phyloP scores from a whole-genome alignment of 2,888 invertebrate genomes.

The Matsumyia berberina region DNA sequence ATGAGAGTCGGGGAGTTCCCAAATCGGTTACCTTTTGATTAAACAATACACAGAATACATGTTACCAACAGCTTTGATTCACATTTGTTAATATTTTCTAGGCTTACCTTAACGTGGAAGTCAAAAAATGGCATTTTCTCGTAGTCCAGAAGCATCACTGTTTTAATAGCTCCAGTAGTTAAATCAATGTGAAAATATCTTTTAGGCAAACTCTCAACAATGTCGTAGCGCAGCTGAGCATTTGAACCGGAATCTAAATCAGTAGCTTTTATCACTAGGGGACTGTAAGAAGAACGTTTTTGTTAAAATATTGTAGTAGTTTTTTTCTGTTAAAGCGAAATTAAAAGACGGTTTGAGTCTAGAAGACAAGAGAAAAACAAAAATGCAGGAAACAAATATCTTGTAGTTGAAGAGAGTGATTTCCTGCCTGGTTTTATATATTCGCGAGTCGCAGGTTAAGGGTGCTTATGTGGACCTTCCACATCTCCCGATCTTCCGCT shows the following conservation, averaged over 20 bases:
- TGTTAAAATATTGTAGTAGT: too few species aligned
- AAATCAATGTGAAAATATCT: constrained; percentile 94
- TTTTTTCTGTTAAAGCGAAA: too few species aligned
- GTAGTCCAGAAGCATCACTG: constrained; percentile 91
- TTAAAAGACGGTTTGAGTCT: too few species aligned
- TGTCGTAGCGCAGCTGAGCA: constrained; percentile 92
- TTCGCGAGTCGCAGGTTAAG: too few species aligned
- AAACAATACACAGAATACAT: constrained; percentile 13
- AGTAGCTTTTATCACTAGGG: constrained; percentile 92
- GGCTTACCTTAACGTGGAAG: constrained; percentile 91
- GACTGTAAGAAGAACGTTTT: constrained; percentile 84
- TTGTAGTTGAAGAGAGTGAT: too few species aligned
- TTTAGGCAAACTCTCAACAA: constrained; percentile 91
- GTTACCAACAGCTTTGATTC: too few species aligned
- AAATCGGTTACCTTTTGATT: constrained; percentile 88
- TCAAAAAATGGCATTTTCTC: constrained; percentile 89
- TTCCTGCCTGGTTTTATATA: too few species aligned
- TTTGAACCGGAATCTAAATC: constrained; percentile 95
- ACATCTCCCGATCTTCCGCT: too few species aligned
- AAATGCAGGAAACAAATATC: too few species aligned
- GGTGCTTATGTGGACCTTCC: too few species aligned
- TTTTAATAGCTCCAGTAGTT: constrained; percentile 93
- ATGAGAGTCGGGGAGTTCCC: constrained; percentile 92
- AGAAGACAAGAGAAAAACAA: too few species aligned
- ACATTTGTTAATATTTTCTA: background rate